Percentiles rank a stretch among this genome's conserved stretches.
These are phyloP conservation scores for Calcarius lapponicus DNA, from an alignment of 2,797 vertebrate genomes.

Conservation along the genomic window DNA sequence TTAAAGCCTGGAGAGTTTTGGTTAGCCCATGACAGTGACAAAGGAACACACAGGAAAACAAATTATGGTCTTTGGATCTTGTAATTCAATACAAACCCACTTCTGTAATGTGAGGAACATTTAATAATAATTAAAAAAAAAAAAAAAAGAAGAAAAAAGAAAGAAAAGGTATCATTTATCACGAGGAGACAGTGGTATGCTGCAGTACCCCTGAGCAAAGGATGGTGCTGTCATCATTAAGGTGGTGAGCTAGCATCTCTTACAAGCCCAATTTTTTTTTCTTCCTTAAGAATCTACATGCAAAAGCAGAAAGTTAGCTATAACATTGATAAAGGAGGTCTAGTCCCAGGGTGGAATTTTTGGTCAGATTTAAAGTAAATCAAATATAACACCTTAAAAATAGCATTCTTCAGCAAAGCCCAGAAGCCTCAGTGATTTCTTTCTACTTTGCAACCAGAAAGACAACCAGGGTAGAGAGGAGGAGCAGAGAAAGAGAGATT, in stretches of 20 bases:
- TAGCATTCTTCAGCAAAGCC: slow-evolving; percentile 19
- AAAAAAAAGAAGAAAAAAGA: not conserved
- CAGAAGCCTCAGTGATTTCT: slow-evolving; percentile 17
- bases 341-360: not conserved
- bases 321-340: slow-evolving; percentile 27
- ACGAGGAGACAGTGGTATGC: not conserved
- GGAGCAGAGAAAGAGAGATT: slow-evolving; percentile 3
- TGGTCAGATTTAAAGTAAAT: slow-evolving; percentile 49
- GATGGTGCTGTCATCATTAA: not conserved
- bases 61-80: not conserved
- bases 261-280: not conserved
- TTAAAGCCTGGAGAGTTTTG: not conserved
- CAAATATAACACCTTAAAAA: slow-evolving; percentile 53
- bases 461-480: not conserved
- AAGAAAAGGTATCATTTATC: not conserved
- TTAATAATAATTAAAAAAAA: not conserved
- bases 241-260: not conserved
- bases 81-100: slow-evolving; percentile 1
- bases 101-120: slow-evolving; percentile 28
- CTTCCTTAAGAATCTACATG: slow-evolving; percentile 8
- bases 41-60: not conserved
- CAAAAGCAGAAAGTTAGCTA: not conserved
- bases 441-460: slow-evolving; percentile 35
- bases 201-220: not conserved
- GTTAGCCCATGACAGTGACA: slow-evolving; percentile 12